phyloP scores from a whole-genome alignment of 2,888 invertebrate genomes.

The Trissolcus japonicus region DNA sequence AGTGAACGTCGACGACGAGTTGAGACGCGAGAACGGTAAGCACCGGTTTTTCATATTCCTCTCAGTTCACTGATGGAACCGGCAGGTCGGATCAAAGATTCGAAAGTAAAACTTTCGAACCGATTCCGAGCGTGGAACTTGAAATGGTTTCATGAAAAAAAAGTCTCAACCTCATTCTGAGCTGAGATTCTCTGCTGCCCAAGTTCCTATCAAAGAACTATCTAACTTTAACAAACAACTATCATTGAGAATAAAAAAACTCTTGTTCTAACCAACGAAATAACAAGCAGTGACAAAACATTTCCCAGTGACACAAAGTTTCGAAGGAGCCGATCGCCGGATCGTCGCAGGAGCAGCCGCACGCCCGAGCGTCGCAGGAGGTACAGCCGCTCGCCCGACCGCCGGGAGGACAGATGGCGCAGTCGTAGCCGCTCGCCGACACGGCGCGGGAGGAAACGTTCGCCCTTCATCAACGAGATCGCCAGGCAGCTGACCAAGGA shows the following conservation, averaged over 20 bases:
- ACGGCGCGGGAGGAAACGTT: conserved; percentile 69
- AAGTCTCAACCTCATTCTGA: too few relatives aligned
- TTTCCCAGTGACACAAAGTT: conserved; percentile 59
- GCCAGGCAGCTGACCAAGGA: conserved; percentile 70
- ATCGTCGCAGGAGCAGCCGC: conserved; percentile 65
- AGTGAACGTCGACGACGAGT: conserved; percentile 67
- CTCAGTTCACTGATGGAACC: not conserved
- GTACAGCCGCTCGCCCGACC: conserved; percentile 69
- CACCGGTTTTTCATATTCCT: conserved; percentile 1
- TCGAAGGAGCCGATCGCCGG: conserved; percentile 69
- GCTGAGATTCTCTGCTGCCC: not conserved
- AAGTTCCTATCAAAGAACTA: too few relatives aligned
- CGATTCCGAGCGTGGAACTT: too few relatives aligned
- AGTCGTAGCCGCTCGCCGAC: conserved; percentile 65
- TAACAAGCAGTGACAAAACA: conserved; percentile 21
- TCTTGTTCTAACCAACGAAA: too few relatives aligned
- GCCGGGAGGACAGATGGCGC: conserved; percentile 64
- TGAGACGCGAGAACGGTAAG: conserved; percentile 71
- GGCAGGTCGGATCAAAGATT: too few relatives aligned
- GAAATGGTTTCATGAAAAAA: too few relatives aligned
- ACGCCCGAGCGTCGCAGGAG: conserved; percentile 65
- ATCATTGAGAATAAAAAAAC: not conserved
- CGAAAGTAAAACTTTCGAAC: too few relatives aligned
- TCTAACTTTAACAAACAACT: not conserved
- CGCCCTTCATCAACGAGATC: conserved; percentile 74